A percentile compares a stretch with the other conserved stretches of the same genome.
phyloP scores from a whole-genome alignment of 1,140 invertebrate species.

The Heliconius eleuchia region DNA sequence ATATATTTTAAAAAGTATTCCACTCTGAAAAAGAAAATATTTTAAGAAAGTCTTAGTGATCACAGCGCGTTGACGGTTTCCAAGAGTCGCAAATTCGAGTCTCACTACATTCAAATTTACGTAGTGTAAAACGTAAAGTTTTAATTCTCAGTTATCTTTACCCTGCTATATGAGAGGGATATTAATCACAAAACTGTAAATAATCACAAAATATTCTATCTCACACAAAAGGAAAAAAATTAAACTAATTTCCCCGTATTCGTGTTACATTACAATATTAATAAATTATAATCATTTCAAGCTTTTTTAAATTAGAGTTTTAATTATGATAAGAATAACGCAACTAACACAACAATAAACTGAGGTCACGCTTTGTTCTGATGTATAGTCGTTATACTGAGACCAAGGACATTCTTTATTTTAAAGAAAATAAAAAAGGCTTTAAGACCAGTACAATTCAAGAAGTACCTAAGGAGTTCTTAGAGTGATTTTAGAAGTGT shows the following conservation, averaged over 20 bases:
- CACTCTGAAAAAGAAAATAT: no score
- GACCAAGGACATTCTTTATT: constrained; percentile 30
- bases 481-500: background rate
- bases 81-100: no score
- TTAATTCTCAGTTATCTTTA: no score
- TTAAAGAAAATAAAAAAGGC: constrained; percentile 26
- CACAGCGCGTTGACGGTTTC: no score
- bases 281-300: background rate
- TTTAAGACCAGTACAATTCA: constrained; percentile 6
- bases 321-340: constrained; percentile 18
- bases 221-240: no score
- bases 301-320: background rate
- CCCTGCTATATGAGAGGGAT: no score
- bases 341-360: constrained; percentile 24
- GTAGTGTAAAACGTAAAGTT: no score
- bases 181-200: no score
- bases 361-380: constrained; percentile 22
- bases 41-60: no score
- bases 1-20: no score
- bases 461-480: background rate
- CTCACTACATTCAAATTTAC: no score
- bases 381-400: constrained; percentile 9
- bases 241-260: background rate
- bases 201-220: no score
- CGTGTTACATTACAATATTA: background rate